These are phyloP conservation scores for Drosophila biarmipes DNA, from an alignment of 1,140 invertebrate species.

Conservation along the genomic window DNA sequence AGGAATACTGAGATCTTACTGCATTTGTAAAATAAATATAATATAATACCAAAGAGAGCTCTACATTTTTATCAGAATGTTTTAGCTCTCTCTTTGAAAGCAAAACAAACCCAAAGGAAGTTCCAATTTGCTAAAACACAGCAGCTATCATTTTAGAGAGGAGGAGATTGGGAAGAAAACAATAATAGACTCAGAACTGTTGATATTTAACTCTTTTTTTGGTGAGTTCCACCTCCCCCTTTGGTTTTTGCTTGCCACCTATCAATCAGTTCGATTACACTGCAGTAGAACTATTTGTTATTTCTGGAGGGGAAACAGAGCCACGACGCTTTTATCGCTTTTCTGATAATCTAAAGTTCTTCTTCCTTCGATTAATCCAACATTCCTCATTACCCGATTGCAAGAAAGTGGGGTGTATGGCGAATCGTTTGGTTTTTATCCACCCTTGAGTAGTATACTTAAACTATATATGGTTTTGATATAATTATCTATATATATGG, in stretches of 20 bases:
- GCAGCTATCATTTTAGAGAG: conserved; percentile 24
- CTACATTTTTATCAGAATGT: conserved; percentile 8
- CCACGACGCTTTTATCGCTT: conserved; percentile 1
- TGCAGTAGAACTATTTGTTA: conserved; percentile 2
- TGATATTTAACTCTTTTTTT: conserved; percentile 1
- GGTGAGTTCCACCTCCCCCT: not conserved
- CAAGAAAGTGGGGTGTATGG: not conserved
- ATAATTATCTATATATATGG: too few species aligned
- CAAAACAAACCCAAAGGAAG: conserved; percentile 6
- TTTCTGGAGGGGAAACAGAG: not conserved
- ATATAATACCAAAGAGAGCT: not conserved
- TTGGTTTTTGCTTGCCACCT: not conserved
- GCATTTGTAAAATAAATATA: not conserved
- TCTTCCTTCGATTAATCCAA: conserved; percentile 1
- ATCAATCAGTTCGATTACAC: conserved; percentile 6
- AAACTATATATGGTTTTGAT: not conserved
- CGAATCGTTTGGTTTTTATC: too few species aligned
- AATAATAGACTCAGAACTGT: conserved; percentile 21
- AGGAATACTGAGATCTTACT: not conserved
- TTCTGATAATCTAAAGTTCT: conserved; percentile 10
- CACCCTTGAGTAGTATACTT: not conserved
- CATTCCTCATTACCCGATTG: conserved; percentile 4
- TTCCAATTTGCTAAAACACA: conserved; percentile 1
- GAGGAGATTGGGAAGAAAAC: conserved; percentile 8
- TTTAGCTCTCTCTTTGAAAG: conserved; percentile 2